These are phyloP conservation scores for Psilopogon haemacephalus DNA, from an alignment of 2,113 vertebrate genomes.

Conservation along the genomic window DNA sequence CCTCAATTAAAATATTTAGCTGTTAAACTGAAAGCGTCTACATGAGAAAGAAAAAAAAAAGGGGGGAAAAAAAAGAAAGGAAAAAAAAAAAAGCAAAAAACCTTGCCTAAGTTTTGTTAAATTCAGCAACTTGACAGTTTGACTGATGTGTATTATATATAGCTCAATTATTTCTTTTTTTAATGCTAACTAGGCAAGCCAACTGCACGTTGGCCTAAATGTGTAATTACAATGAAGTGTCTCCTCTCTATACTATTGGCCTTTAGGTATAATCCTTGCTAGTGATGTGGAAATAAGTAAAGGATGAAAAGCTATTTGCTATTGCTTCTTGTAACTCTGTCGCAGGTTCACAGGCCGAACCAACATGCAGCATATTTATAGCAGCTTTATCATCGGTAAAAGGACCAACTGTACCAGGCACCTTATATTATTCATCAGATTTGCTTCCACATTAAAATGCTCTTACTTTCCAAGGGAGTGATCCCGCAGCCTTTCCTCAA, in stretches of 20 bases:
- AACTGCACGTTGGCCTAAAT: slow-evolving; percentile 74
- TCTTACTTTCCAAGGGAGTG: slow-evolving; percentile 17
- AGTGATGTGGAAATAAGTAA: slow-evolving; percentile 65
- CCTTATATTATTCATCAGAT: slow-evolving; percentile 18
- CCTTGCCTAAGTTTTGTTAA: slow-evolving; percentile 76
- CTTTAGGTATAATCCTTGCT: slow-evolving; percentile 75
- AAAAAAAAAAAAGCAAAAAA: slow-evolving; percentile 5
- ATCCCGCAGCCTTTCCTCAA: slow-evolving; percentile 16
- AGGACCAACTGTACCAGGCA: slow-evolving; percentile 36
- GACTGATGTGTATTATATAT: slow-evolving; percentile 81
- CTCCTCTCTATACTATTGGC: slow-evolving; percentile 70
- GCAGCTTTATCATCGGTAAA: neutral
- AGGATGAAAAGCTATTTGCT: slow-evolving; percentile 63
- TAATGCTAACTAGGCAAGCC: slow-evolving; percentile 82
- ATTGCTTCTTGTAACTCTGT: slow-evolving; percentile 61
- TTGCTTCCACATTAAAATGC: slow-evolving; percentile 12
- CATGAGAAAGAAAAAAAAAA: slow-evolving; percentile 66
- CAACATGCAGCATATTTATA: slow-evolving; percentile 6
- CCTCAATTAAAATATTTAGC: slow-evolving; percentile 73
- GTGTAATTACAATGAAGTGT: slow-evolving; percentile 76
- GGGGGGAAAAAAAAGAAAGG: neutral
- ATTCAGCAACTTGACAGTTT: slow-evolving; percentile 78
- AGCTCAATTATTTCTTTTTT: slow-evolving; percentile 82
- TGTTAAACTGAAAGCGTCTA: slow-evolving; percentile 72
- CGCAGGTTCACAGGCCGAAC: slow-evolving; percentile 55